Conservation (phyloP, 2,797 vertebrate species). For the Heliangelus exortis region DNA sequence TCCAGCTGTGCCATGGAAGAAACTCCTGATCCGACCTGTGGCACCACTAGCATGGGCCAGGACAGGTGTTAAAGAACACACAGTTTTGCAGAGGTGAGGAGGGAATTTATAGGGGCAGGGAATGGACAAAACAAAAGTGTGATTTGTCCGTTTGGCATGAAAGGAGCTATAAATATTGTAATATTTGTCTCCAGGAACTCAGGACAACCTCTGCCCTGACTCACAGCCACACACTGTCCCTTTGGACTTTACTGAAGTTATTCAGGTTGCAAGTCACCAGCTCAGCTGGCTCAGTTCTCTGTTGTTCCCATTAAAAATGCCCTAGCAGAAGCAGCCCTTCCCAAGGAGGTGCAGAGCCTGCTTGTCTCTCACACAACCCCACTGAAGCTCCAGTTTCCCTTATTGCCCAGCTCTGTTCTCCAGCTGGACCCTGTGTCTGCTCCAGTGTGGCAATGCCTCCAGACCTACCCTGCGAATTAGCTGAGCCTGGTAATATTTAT, state of each 20-base stretch:
- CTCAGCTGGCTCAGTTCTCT: background rate
- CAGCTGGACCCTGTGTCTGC: background rate
- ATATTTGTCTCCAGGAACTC: conserved; percentile 1
- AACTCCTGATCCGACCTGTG: rapidly evolving
- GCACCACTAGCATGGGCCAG: rapidly evolving
- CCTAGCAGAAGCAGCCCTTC: background rate
- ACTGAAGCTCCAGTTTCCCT: background rate
- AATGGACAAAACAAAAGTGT: background rate
- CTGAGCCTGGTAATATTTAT: background rate
- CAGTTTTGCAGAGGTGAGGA: background rate
- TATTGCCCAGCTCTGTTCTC: background rate
- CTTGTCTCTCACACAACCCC: background rate
- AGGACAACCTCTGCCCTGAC: conserved; percentile 46
- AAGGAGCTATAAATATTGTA: conserved; percentile 21
- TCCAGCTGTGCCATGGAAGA: background rate
- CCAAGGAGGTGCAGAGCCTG: background rate
- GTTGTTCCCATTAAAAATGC: background rate
- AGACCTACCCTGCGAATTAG: background rate
- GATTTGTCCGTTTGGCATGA: background rate
- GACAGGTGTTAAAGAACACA: background rate
- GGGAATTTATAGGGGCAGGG: background rate
- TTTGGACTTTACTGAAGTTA: conserved; percentile 45
- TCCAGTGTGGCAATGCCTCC: background rate
- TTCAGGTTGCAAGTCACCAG: background rate
- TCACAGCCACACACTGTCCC: background rate